A percentile compares a stretch with the other conserved stretches of the same genome.
phyloP scores from a whole-genome alignment of 2,797 vertebrate genomes.

The Petrocephalus schoutedeni region DNA sequence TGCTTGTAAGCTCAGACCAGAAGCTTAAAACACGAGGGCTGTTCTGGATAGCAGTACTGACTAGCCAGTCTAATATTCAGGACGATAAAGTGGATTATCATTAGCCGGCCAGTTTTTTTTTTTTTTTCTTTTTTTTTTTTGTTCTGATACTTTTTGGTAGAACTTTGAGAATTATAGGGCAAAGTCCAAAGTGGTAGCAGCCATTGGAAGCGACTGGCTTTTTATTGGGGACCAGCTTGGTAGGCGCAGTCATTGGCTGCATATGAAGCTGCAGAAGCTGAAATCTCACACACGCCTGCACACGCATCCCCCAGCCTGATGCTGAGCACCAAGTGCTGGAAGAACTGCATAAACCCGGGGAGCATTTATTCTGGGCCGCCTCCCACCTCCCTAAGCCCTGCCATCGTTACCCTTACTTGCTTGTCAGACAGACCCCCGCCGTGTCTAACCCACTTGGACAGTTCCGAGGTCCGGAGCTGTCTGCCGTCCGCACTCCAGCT shows the following conservation, averaged over 20 bases:
- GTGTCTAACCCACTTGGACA: slow-evolving; percentile 8
- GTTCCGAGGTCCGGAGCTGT: neutral
- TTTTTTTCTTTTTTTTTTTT: neutral
- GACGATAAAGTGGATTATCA: neutral
- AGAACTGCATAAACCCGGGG: neutral
- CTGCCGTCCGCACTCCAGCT: neutral
- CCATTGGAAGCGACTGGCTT: neutral
- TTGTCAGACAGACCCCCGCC: neutral
- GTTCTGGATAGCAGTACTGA: neutral
- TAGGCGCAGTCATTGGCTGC: neutral
- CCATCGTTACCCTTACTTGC: slow-evolving; percentile 2
- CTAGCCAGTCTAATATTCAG: neutral
- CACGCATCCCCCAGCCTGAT: neutral
- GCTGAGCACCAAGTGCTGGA: neutral
- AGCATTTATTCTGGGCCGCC: neutral
- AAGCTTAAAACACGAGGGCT: neutral
- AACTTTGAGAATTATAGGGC: neutral
- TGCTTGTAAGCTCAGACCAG: slow-evolving; percentile 7
- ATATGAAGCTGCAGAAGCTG: neutral
- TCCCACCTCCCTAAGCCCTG: neutral
- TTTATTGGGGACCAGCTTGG: neutral
- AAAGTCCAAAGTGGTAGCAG: neutral
- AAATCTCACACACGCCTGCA: neutral
- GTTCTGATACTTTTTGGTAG: neutral
- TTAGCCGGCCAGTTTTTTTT: neutral